Evolutionary conservation across 1,140 invertebrate genomes (phyloP).

Genomic region (Coptotermes formosanus): DNA sequence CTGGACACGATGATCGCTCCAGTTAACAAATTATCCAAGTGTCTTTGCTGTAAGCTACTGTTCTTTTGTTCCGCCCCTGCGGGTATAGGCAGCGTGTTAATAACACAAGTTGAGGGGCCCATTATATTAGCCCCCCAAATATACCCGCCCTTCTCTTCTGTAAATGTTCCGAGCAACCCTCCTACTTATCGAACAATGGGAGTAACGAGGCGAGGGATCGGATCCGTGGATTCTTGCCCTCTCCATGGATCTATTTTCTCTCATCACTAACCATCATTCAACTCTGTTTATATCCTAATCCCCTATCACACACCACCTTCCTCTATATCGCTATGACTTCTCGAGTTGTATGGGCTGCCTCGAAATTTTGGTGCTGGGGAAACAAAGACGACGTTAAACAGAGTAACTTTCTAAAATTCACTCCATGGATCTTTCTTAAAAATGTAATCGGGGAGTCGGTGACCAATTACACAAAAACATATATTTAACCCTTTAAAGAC

Average conservation of each 20-base stretch:
- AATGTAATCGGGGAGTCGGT: too few species aligned
- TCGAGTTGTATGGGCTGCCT: background rate
- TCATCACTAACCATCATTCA: conserved; percentile 24
- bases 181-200: conserved; percentile 21
- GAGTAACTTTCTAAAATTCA: too few species aligned
- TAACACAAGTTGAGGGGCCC: conserved; percentile 25
- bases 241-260: conserved; percentile 19
- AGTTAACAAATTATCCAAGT: conserved; percentile 25
- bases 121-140: conserved; percentile 25
- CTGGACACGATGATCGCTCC: conserved; percentile 13
- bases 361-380: background rate
- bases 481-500: too few species aligned
- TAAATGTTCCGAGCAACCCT: conserved; percentile 16
- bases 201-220: conserved; percentile 19
- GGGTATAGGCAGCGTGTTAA: conserved; percentile 21
- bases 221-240: conserved; percentile 12
- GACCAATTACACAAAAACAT: too few species aligned
- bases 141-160: background rate
- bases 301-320: background rate
- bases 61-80: conserved; percentile 18
- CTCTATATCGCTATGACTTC: background rate
- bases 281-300: conserved; percentile 20
- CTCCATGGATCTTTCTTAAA: too few species aligned
- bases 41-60: conserved; percentile 26
- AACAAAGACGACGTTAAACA: background rate